These are phyloP conservation scores for Leucoma salicis DNA, from an alignment of 2,888 invertebrate species.

Conservation along the genomic window DNA sequence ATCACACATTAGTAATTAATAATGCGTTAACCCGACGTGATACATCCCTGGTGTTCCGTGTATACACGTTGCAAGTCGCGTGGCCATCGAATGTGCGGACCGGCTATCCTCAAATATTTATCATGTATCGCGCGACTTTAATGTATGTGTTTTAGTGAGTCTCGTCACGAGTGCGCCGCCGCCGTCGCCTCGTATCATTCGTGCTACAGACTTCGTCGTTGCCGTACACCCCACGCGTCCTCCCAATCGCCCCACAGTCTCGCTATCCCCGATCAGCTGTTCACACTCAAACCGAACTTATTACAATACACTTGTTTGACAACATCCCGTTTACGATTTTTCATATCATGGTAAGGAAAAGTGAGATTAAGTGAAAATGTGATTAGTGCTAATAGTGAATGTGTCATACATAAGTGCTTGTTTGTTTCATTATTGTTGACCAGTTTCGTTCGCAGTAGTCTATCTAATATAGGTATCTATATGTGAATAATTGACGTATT, in stretches of 20 bases:
- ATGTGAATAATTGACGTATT: too few relatives aligned
- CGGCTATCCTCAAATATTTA: slow-evolving; percentile 68
- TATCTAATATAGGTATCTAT: too few relatives aligned
- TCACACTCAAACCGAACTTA: slow-evolving; percentile 45
- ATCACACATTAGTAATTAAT: slow-evolving; percentile 53
- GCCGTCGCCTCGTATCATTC: slow-evolving; percentile 68
- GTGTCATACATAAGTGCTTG: slow-evolving; percentile 47
- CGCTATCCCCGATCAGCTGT: slow-evolving; percentile 69
- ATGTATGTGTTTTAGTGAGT: slow-evolving; percentile 60
- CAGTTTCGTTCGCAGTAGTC: too few relatives aligned
- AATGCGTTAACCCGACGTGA: slow-evolving; percentile 55
- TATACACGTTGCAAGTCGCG: slow-evolving; percentile 57
- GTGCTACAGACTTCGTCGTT: slow-evolving; percentile 65
- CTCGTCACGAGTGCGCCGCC: slow-evolving; percentile 73
- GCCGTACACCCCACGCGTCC: slow-evolving; percentile 58
- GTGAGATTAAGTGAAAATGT: slow-evolving; percentile 55
- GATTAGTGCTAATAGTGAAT: slow-evolving; percentile 53
- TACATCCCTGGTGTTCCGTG: slow-evolving; percentile 49
- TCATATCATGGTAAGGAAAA: slow-evolving; percentile 73
- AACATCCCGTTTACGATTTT: slow-evolving; percentile 37
- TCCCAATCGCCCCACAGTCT: slow-evolving; percentile 43
- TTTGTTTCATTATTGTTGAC: slow-evolving; percentile 8
- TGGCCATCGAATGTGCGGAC: slow-evolving; percentile 60
- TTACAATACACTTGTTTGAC: slow-evolving; percentile 46
- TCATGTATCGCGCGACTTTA: slow-evolving; percentile 60